Percentiles rank a stretch among this genome's conserved stretches.
phyloP scores from a whole-genome alignment of 2,797 vertebrate genomes.

The Parauchenoglanis punctatus region DNA sequence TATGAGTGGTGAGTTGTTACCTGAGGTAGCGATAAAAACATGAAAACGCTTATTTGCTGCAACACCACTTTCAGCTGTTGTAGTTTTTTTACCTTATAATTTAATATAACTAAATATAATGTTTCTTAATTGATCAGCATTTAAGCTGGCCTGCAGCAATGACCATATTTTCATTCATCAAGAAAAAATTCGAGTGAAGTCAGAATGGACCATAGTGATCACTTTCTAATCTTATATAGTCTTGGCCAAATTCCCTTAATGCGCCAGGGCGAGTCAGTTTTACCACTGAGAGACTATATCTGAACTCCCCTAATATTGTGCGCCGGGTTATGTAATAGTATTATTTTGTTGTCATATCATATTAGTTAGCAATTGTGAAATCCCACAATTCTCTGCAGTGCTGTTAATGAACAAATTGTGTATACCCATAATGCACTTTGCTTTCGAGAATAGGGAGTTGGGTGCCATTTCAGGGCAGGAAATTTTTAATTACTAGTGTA shows the following conservation, averaged over 20 bases:
- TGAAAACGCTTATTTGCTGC: background rate
- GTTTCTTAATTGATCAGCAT: background rate
- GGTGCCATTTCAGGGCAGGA: background rate
- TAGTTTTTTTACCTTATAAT: background rate
- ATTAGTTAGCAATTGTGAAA: background rate
- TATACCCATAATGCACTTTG: conserved; percentile 16
- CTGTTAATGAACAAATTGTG: background rate
- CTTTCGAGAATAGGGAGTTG: background rate
- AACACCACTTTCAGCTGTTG: background rate
- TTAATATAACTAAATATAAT: background rate
- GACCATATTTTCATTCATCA: background rate
- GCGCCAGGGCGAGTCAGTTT: background rate
- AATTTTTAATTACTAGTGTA: background rate
- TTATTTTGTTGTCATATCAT: background rate
- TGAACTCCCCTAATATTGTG: background rate
- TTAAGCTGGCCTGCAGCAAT: background rate
- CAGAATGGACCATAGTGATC: background rate
- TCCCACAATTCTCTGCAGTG: background rate
- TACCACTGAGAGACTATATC: background rate
- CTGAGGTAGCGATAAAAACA: background rate
- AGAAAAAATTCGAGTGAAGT: background rate
- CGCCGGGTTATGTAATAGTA: background rate
- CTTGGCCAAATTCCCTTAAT: background rate
- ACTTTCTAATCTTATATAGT: background rate
- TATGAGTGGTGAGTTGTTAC: background rate